These are phyloP conservation scores for Maniola jurtina DNA, from an alignment of 1,140 invertebrate genomes.

Conservation along the genomic window DNA sequence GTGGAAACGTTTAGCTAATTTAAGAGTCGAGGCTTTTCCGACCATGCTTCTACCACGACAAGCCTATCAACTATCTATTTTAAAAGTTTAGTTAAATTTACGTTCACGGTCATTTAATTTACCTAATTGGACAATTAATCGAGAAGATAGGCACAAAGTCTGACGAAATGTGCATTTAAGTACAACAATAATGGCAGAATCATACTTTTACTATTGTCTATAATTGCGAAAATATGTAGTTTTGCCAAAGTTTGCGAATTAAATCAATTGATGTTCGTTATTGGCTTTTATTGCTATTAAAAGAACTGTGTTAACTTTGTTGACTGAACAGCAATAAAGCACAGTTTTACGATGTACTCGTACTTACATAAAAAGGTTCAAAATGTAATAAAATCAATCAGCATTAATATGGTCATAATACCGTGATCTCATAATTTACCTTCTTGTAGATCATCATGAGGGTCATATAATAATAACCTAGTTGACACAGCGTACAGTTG, in stretches of 20 bases:
- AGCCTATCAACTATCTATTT: constrained; percentile 31
- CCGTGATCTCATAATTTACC: no score
- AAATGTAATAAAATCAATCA: no score
- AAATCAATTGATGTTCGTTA: not conserved
- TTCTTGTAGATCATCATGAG: no score
- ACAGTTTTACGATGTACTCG: no score
- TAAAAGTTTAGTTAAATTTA: constrained; percentile 5
- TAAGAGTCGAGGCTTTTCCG: constrained; percentile 35
- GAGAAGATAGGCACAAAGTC: constrained; percentile 26
- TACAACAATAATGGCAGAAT: not conserved
- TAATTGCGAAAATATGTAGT: not conserved
- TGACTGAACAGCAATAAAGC: no score
- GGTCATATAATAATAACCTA: no score
- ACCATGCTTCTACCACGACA: constrained; percentile 27
- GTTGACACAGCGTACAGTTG: no score
- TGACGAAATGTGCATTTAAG: constrained; percentile 43
- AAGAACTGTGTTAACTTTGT: not conserved
- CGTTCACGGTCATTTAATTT: constrained; percentile 55
- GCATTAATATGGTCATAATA: no score
- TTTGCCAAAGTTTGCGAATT: not conserved
- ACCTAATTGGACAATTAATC: constrained; percentile 19
- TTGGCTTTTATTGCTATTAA: not conserved
- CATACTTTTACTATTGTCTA: not conserved
- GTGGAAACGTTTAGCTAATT: constrained; percentile 13
- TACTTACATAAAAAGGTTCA: no score